These are phyloP conservation scores for Malurus splendens DNA, from an alignment of 2,797 vertebrate genomes.

Conservation along the genomic window DNA sequence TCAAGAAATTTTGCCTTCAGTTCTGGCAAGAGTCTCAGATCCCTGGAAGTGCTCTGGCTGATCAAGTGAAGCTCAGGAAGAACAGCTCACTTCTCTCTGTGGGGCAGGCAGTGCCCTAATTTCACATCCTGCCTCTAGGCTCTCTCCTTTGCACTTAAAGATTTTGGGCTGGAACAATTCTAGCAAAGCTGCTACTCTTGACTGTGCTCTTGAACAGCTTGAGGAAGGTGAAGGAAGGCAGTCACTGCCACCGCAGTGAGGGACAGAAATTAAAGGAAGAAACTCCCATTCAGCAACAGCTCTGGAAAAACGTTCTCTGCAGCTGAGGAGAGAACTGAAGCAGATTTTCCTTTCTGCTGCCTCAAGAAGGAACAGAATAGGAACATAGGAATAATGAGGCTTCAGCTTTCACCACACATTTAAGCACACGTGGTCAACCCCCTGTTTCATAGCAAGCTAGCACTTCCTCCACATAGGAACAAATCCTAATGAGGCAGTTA, in stretches of 20 bases:
- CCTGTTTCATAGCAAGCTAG: not conserved
- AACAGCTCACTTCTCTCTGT: not conserved
- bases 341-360: not conserved
- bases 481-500: not conserved
- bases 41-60: not conserved
- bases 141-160: not conserved
- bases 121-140: not conserved
- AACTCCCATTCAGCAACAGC: not conserved
- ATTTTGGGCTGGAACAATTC: not conserved
- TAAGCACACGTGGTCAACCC: not conserved
- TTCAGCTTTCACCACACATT: not conserved
- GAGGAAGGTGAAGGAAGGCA: not conserved
- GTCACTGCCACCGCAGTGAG: not conserved
- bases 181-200: not conserved
- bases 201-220: not conserved
- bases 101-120: not conserved
- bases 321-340: not conserved
- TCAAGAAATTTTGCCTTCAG: not conserved
- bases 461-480: not conserved
- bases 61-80: not conserved
- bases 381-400: not conserved
- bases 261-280: not conserved
- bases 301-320: not conserved
- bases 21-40: not conserved
- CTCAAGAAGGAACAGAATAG: not conserved